A percentile compares a stretch with the other conserved stretches of the same genome.
Evolutionary conservation across 2,888 invertebrate genomes (phyloP).

Genomic region (Scaeva pyrastri): DNA sequence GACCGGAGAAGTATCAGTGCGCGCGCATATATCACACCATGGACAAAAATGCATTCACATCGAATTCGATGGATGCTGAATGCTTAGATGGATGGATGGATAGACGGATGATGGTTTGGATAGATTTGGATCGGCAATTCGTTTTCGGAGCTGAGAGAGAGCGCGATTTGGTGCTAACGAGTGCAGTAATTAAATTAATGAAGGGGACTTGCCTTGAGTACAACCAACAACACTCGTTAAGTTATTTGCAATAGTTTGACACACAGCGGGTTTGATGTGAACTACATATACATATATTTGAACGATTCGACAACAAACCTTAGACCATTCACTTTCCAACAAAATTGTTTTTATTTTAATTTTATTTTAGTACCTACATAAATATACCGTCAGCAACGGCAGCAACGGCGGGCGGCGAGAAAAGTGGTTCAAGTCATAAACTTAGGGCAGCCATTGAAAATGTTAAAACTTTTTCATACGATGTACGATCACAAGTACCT

Average conservation of each 20-base stretch:
- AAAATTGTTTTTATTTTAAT: background rate
- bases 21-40: constrained; percentile 71
- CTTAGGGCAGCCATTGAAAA: background rate
- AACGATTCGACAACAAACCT: constrained; percentile 16
- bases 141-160: constrained; percentile 62
- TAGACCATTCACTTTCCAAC: constrained; percentile 60
- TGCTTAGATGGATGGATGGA: constrained; percentile 36
- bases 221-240: background rate
- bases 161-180: constrained; percentile 73
- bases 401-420: background rate
- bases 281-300: too few relatives aligned
- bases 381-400: background rate
- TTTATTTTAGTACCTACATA: background rate
- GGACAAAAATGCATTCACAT: constrained; percentile 68
- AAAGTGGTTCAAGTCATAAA: constrained; percentile 29
- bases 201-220: constrained; percentile 73
- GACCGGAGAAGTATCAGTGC: constrained; percentile 35
- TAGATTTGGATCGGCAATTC: constrained; percentile 73
- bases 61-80: constrained; percentile 56
- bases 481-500: background rate
- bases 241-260: constrained; percentile 54
- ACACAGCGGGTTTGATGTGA: constrained; percentile 30
- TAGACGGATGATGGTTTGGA: constrained; percentile 62
- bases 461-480: background rate
- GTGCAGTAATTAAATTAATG: constrained; percentile 75